These are phyloP conservation scores for Griposia aprilina DNA, from an alignment of 2,888 invertebrate genomes.

Conservation along the genomic window DNA sequence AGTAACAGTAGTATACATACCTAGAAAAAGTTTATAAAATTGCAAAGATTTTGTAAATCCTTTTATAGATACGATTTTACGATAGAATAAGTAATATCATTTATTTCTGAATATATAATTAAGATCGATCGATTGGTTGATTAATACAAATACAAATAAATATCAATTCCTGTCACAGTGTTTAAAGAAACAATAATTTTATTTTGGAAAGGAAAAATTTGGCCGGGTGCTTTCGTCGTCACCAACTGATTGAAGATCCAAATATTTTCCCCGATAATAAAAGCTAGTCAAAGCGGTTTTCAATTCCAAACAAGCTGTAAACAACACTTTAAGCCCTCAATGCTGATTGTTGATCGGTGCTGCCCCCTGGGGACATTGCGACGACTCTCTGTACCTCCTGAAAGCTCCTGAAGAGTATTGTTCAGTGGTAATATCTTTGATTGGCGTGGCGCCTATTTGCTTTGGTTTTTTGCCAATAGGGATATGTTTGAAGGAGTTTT, in stretches of 20 bases:
- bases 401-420: constrained; percentile 41
- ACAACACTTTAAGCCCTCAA: constrained; percentile 22
- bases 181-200: not conserved
- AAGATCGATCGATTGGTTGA: too few relatives aligned
- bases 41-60: too few relatives aligned
- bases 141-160: too few relatives aligned
- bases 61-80: too few relatives aligned
- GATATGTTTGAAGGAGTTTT: constrained; percentile 4
- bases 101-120: too few relatives aligned
- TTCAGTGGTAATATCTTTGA: constrained; percentile 49
- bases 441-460: constrained; percentile 25
- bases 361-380: constrained; percentile 32
- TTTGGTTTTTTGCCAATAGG: constrained; percentile 15
- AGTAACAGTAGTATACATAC: too few relatives aligned
- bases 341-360: constrained; percentile 43
- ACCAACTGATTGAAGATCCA: not conserved
- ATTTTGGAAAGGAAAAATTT: not conserved
- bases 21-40: too few relatives aligned
- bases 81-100: too few relatives aligned
- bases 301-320: constrained; percentile 5
- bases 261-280: not conserved
- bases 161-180: too few relatives aligned
- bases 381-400: not conserved
- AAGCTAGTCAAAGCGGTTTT: constrained; percentile 3
- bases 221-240: not conserved